phyloP scores from a whole-genome alignment of 2,888 invertebrate species.

The Nemotelus pantherinus region DNA sequence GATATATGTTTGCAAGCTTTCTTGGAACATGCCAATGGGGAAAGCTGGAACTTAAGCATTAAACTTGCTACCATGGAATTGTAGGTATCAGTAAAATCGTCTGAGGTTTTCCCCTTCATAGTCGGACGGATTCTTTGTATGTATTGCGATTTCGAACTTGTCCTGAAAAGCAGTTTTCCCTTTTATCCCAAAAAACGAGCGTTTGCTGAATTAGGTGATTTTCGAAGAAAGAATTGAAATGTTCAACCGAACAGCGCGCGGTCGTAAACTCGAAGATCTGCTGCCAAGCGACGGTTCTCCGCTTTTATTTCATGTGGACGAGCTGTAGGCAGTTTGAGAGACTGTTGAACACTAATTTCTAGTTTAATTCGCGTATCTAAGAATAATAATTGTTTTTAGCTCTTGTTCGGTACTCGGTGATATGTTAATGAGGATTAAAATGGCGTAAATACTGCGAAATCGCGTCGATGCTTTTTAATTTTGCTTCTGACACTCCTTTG shows the following conservation, averaged over 20 bases:
- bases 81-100: too few relatives aligned
- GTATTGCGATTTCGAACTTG: conserved; percentile 28
- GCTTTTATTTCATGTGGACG: neutral
- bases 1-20: too few relatives aligned
- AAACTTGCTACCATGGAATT: too few relatives aligned
- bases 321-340: neutral
- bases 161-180: conserved; percentile 16
- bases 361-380: neutral
- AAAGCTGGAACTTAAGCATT: too few relatives aligned
- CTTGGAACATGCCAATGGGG: too few relatives aligned
- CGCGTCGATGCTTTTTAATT: too few relatives aligned
- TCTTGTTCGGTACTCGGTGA: too few relatives aligned
- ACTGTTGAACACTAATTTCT: neutral
- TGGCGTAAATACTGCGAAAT: too few relatives aligned
- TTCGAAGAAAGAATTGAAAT: conserved; percentile 23
- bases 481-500: too few relatives aligned
- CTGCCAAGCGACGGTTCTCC: neutral
- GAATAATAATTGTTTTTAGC: too few relatives aligned
- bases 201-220: conserved; percentile 18
- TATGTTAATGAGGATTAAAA: too few relatives aligned
- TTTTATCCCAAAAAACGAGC: conserved; percentile 6
- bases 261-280: neutral
- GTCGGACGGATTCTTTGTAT: neutral
- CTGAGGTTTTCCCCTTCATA: too few relatives aligned
- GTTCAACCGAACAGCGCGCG: neutral